Base-by-base conservation (phyloP, 2,797 vertebrate species). In the Allobates femoralis region DNA sequence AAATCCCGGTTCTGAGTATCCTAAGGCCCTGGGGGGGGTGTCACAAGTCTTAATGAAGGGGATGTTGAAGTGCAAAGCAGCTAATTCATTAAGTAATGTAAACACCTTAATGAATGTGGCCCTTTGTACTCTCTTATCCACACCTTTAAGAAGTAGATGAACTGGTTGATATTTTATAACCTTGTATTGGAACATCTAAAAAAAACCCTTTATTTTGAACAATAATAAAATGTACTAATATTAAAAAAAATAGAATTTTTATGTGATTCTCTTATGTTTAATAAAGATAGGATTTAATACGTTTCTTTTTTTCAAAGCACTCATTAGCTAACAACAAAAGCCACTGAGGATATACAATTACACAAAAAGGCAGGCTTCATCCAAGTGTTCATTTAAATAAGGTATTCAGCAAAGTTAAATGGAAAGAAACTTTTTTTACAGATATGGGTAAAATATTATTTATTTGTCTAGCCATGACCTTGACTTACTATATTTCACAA, bases 381-480 rank as follows among this genome's bases (percentile, higher is more conserved):
- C 19, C 50, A 74, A 74, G 37, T 74, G 19, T 83, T 83, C 67
- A 81, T 83, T 58, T 83, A 73, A 56, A 73, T 19, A 26, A 8
- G 28, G 23, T 60, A 58, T 83, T 83, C 55, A 73, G 55, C 41
- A 83, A 83, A 74, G 30, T 34, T 41, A 56, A 71, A 73, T 37
- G 23, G 51, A 67, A 58, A 26, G 53, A 46, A 34, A 62, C 28
- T 56, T 81, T 26, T 37, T 74, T 75, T 83, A 41, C 10, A 73
- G 32, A 60, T 74, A n/a, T 41, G 32, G 10, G 18, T 60, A 75
- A 74, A 81, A 75, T 50, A 62, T n/a, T 34, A 69, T 82, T 82
- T 82, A 69, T 46, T 83, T 62, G 64, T 84, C 62, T 64, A 62
- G 51, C 50, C 53, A 26, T 75, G 82, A 46, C 71, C 82, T 84